These are phyloP conservation scores for Drosophila melanogaster DNA, from an alignment of 1,140 invertebrate species.

Conservation along the genomic window DNA sequence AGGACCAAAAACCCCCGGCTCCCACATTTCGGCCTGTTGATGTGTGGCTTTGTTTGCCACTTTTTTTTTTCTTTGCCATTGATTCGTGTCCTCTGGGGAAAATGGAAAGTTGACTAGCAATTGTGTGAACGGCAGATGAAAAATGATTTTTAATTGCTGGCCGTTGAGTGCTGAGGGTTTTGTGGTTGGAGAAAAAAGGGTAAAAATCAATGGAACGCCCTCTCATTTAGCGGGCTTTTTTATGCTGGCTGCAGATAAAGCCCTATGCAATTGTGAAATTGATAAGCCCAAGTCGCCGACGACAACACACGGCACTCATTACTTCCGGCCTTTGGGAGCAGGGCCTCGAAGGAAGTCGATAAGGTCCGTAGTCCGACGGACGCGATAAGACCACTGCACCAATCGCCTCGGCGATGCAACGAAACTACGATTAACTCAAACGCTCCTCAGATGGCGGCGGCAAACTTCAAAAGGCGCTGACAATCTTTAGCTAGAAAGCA, in stretches of 20 bases:
- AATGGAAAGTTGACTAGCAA: slow-evolving; percentile 59
- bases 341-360: slow-evolving; percentile 36
- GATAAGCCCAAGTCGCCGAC: slow-evolving; percentile 37
- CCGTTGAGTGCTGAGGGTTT: slow-evolving; percentile 54
- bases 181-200: slow-evolving; percentile 32
- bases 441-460: slow-evolving; percentile 17
- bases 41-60: slow-evolving; percentile 66
- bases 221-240: slow-evolving; percentile 28
- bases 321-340: slow-evolving; percentile 33
- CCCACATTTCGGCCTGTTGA: slow-evolving; percentile 60
- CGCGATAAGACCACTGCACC: slow-evolving; percentile 23
- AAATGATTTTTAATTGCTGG: slow-evolving; percentile 74
- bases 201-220: slow-evolving; percentile 16
- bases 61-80: slow-evolving; percentile 21
- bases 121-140: slow-evolving; percentile 50
- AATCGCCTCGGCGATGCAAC: slow-evolving; percentile 10
- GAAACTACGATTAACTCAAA: slow-evolving; percentile 26
- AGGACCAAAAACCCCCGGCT: slow-evolving; percentile 10
- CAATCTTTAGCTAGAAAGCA: slow-evolving; percentile 29
- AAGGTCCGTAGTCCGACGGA: slow-evolving; percentile 14
- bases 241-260: slow-evolving; percentile 47
- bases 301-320: slow-evolving; percentile 39
- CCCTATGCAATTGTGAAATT: slow-evolving; percentile 56
- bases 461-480: slow-evolving; percentile 27
- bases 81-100: slow-evolving; percentile 38